Evolutionary conservation across 2,888 invertebrate genomes (phyloP).

Genomic region (Ochlodes sylvanus): DNA sequence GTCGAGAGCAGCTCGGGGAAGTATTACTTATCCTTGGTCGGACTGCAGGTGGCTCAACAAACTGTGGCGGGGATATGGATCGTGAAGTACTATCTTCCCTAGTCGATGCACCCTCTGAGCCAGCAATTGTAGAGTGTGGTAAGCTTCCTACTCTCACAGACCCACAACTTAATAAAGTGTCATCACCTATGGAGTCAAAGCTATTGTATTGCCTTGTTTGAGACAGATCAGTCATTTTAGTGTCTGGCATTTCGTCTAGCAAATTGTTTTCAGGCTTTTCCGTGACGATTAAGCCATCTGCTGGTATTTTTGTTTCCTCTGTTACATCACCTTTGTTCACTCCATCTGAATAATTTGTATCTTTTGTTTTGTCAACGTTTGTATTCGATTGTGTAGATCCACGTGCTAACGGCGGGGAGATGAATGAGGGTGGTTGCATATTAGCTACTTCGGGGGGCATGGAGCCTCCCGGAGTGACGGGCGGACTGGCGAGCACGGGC

Average conservation of each 20-base stretch:
- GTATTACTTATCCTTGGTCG: constrained; percentile 66
- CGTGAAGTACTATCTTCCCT: constrained; percentile 77
- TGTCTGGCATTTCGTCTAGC: constrained; percentile 80
- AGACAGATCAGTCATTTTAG: constrained; percentile 81
- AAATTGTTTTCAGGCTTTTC: constrained; percentile 79
- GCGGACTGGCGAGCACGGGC: constrained; percentile 74
- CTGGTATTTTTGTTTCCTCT: constrained; percentile 72
- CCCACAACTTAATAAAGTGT: constrained; percentile 75
- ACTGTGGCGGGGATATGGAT: constrained; percentile 78
- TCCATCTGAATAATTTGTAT: constrained; percentile 69
- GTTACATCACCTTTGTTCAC: constrained; percentile 67
- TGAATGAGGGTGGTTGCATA: constrained; percentile 54
- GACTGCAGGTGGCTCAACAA: constrained; percentile 77
- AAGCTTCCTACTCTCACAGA: constrained; percentile 73
- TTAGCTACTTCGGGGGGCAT: constrained; percentile 61
- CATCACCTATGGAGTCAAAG: constrained; percentile 81
- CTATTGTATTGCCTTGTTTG: constrained; percentile 80
- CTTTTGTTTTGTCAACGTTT: constrained; percentile 67
- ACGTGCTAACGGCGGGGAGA: constrained; percentile 60
- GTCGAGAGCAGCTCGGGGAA: constrained; percentile 78
- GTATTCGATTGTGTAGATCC: constrained; percentile 64
- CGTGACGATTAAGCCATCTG: constrained; percentile 78
- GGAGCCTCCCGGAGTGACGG: constrained; percentile 77
- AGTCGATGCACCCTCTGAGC: constrained; percentile 66
- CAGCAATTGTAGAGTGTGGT: constrained; percentile 69